Evolutionary conservation across 2,888 invertebrate species (phyloP).

Genomic region (Sclerodermus sp.): DNA sequence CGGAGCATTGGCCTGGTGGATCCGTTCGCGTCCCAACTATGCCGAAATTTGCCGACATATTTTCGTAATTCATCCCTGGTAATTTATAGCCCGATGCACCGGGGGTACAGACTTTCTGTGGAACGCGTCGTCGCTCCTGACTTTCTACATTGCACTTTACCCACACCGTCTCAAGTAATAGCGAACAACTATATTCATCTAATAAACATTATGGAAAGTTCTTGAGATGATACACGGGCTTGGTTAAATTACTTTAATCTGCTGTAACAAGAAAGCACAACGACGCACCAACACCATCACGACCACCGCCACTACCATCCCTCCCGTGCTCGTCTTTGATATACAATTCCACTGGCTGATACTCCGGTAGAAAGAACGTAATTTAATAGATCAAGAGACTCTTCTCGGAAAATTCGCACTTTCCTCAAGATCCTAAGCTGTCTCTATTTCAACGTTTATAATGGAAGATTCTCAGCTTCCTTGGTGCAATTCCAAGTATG

Average conservation of each 20-base stretch:
- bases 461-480: no score
- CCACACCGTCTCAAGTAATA: not conserved
- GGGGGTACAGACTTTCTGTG: not conserved
- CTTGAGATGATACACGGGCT: conserved; percentile 28
- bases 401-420: no score
- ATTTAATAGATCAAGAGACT: no score
- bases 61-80: conserved; percentile 30
- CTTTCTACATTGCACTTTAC: not conserved
- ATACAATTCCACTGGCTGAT: no score
- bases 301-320: no score
- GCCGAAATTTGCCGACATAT: conserved; percentile 32
- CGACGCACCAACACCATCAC: no score
- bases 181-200: conserved; percentile 30
- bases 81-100: conserved; percentile 24
- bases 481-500: no score
- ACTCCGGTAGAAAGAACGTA: no score
- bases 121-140: not conserved
- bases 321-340: no score
- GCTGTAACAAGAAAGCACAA: not conserved
- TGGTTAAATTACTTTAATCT: conserved; percentile 34
- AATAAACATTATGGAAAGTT: conserved; percentile 36
- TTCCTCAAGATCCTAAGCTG: no score
- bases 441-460: no score
- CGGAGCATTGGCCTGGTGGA: not conserved
- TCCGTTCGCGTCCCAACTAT: conserved; percentile 16